A percentile compares a stretch with the other conserved stretches of the same genome.
Evolutionary conservation across 2,113 vertebrate species (phyloP).

Genomic region (Cricetomys ansorgei): DNA sequence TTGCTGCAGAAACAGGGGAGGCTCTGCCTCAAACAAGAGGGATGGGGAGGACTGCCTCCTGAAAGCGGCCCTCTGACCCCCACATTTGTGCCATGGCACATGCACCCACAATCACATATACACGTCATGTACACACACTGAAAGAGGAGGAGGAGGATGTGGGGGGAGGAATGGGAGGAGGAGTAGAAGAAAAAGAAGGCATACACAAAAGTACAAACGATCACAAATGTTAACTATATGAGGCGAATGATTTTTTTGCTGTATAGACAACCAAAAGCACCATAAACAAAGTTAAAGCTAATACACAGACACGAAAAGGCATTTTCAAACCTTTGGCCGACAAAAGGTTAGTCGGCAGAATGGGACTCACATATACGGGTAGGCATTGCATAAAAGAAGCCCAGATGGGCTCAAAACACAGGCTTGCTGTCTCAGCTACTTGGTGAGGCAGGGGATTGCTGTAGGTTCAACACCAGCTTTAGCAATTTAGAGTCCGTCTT

Average conservation of each 20-base stretch:
- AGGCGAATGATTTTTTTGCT: not conserved
- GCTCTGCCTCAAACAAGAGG: not conserved
- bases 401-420: not conserved
- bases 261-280: not conserved
- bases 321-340: not conserved
- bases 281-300: not conserved
- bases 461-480: not conserved
- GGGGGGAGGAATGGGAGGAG: too few relatives aligned
- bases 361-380: not conserved
- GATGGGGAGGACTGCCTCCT: not conserved
- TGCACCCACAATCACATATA: not conserved
- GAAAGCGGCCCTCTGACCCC: not conserved
- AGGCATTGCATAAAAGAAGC: not conserved
- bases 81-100: not conserved
- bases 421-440: not conserved
- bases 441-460: not conserved
- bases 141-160: not conserved
- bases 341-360: not conserved
- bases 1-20: not conserved
- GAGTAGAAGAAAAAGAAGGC: too few relatives aligned
- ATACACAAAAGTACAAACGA: slow-evolving; percentile 4
- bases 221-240: not conserved
- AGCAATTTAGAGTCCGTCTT: not conserved
- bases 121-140: not conserved
- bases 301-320: not conserved